Base-by-base conservation (phyloP, 2,797 vertebrate species). In the Sebastes itinus region DNA sequence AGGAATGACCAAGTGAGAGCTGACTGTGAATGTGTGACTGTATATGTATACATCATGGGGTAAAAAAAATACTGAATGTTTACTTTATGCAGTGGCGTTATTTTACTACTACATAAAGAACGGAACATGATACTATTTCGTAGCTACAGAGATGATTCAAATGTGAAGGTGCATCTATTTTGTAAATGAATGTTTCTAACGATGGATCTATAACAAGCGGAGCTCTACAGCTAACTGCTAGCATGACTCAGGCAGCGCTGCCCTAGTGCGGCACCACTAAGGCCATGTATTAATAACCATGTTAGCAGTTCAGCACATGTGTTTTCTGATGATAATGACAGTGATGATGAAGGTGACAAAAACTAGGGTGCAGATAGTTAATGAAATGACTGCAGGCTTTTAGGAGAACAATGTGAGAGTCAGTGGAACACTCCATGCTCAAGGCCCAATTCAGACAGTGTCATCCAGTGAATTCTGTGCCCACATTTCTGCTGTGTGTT, bases 341-440 rank as follows among this genome's bases (percentile, higher is more conserved):
- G 69, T 85, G 85, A 80, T 67, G 72, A 85, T 80, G 85, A 70
- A 23, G 68, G 76, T 63, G 72, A 80, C 2, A 73, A 35, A 38
- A 80, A 63, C 68, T 67, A 49, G 13, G n/a, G 32, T 78, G 81
- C 70, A 64, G 30, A 64, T 23, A 81, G 90, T 90, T 92, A 90
- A 90, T 89, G 89, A 90, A 49, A 90, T 91, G 91, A 92, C 83
- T 79, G 94, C 76, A 87, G 59, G 90, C 11, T 86, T 91, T 88
- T 87, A 87, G 90, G 62, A 83, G 87, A 55, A 76, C 82, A 74
- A 87, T 74, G 88, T 89, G 90, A 92, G 77, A 49, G 18, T 63
- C 11, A 30, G 83, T 91, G 93, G 72, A 84, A 80, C 77, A 92
- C 91, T 89, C 86, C 95, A 95, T 96, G 95, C 95, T 85, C 77